Evolutionary conservation across 2,888 invertebrate species (phyloP).

Genomic region (Dione vanillae): DNA sequence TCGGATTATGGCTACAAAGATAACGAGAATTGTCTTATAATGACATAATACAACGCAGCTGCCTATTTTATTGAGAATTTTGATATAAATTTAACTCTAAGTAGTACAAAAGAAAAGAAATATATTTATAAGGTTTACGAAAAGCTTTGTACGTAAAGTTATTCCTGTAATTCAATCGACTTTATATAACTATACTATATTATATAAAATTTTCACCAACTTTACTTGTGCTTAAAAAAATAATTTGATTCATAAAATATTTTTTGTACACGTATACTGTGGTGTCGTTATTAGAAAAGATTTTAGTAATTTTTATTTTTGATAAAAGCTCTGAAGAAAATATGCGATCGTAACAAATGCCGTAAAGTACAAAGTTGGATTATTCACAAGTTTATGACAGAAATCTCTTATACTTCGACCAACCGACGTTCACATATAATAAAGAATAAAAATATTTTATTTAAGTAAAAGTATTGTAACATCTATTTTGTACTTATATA

Average conservation of each 20-base stretch:
- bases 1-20: neutral
- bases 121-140: too few relatives aligned
- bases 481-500: too few relatives aligned
- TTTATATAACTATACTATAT: neutral
- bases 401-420: constrained; percentile 14
- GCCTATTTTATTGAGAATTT: neutral
- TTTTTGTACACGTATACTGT: neutral
- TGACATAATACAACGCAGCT: neutral
- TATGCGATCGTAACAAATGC: constrained; percentile 19
- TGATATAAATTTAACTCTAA: too few relatives aligned
- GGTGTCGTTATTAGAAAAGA: constrained; percentile 34
- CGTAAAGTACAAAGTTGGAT: constrained; percentile 10
- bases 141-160: too few relatives aligned
- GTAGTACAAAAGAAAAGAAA: too few relatives aligned
- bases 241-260: constrained; percentile 2
- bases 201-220: neutral
- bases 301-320: constrained; percentile 46
- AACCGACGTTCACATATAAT: neutral
- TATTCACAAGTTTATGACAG: constrained; percentile 25
- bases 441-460: too few relatives aligned
- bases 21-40: neutral
- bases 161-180: neutral
- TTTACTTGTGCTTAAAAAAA: constrained; percentile 1
- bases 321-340: constrained; percentile 8
- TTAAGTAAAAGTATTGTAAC: too few relatives aligned